Evolutionary conservation across 2,797 vertebrate genomes (phyloP), one percentile per base, ranked within the genome.

Genomic region (Podargus strigoides): DNA sequence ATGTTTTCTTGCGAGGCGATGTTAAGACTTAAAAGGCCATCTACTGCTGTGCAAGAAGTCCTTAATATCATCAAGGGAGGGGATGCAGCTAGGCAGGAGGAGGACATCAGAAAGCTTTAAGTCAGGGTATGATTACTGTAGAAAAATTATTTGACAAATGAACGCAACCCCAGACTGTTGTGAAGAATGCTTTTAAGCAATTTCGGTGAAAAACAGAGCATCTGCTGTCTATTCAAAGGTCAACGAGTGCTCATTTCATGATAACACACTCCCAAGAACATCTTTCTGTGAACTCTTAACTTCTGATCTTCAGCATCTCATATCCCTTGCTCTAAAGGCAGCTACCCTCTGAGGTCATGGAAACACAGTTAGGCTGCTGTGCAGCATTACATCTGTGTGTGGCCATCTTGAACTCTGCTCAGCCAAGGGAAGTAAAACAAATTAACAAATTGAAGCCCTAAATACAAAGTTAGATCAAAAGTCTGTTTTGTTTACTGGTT

Each of bases 391-490:
- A 78, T 69, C 91, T 78, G 67, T 23, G 66, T 87, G 95, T 92
- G 82, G 78, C 77, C 79, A 93, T 93, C 73, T 96, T 91, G 94
- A 95, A 93, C 94, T 55, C 78, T 69, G 66, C 74, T 64, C 68
- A 84, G 12, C 64, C 70, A 69, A 18, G 70, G 73, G 55, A 94
- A 74, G 83, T 66, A 63, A 73, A 96, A 74, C 55, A 72, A 91
- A 93, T 68, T 44, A 82, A 88, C 66, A 70, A 78, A 91, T 2
- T 23, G 63, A 81, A 91, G 52, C 44, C 22, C 41, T 44, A 69
- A 68, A 87, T 10, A n/a, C 7, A 64, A 47, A 93, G 60, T 94
- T 26, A 37, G 5, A 23, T 39, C 50, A 68, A 41, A 75, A 89
- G 37, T 55, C 62, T 52, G 44, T 27, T 69, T 37, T 41, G 62